Base-by-base conservation (phyloP, 92 coral and sea anemone genomes). In the Pocillopora meandrina region DNA sequence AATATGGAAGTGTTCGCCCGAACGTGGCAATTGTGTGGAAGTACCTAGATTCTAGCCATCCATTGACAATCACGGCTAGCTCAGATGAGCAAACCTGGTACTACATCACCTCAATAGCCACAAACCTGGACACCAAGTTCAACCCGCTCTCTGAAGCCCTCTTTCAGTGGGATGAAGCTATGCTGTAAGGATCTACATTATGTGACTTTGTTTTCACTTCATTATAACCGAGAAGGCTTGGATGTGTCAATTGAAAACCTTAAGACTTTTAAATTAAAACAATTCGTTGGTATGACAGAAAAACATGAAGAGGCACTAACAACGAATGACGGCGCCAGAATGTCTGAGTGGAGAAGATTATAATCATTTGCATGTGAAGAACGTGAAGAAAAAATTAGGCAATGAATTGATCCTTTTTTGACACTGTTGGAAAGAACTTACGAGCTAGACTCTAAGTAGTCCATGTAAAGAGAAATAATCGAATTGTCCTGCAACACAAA, bases 111-210 rank as follows among this genome's bases (percentile, higher is more conserved):
- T 89, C 90, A 7, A 84, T 90, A 20, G 94, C 98, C 2, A 89
- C 98, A 10, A 89, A 92, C 76, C 82, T 94, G 78, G 98, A 94
- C 56, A 94, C 95, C 66, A 92, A 87, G 86, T 94, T 94, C 71
- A 92, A 94, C 85, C 98, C 98, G 35, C 87, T 91, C 72, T 65
- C 87, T 49, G 95, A 94, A 78, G 98, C 95, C 20, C 74, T 77
- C 19, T 17, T 65, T 66, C 61, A 91, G 65, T 94, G 95, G 93
- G 89, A 74, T n/a, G 90, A 87, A 26, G 93, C 93, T 1, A 61
- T 65, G 34, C 83, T 90, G 98, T 94, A 58, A 72, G 84, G 69
- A 20, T 55, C 17, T 49, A 49, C 16, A 18, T 74, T 49, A 59
- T 35, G 52, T 31, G n/a, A 19, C 19, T 33, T 14, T 31, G 49